Evolutionary conservation across 2,113 vertebrate species (phyloP).

Genomic region (Sorex araneus): DNA sequence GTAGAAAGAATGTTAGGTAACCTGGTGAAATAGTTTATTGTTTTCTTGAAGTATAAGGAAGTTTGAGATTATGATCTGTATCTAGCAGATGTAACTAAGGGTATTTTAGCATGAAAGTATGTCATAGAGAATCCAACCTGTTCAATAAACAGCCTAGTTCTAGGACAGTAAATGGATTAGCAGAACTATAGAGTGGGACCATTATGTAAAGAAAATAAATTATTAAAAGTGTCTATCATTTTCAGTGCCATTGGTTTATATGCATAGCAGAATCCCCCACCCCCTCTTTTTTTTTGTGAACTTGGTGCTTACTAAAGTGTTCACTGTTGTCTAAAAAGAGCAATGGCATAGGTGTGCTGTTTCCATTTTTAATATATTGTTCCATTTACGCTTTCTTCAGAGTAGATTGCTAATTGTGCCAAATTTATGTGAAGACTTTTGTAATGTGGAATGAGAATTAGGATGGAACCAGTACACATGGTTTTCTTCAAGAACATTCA

Average conservation of each 20-base stretch:
- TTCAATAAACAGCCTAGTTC: constrained; percentile 48
- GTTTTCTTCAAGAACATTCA: constrained; percentile 66
- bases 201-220: constrained; percentile 73
- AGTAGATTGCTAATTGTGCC: constrained; percentile 77
- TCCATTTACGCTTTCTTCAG: constrained; percentile 66
- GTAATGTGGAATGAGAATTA: constrained; percentile 57
- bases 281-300: constrained; percentile 34
- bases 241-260: constrained; percentile 74
- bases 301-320: constrained; percentile 80
- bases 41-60: constrained; percentile 66
- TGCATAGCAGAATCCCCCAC: constrained; percentile 49
- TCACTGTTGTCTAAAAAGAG: constrained; percentile 71
- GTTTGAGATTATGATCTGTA: constrained; percentile 64
- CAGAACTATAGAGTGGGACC: constrained; percentile 65
- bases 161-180: constrained; percentile 60
- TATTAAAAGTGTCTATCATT: constrained; percentile 62
- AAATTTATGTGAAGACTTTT: constrained; percentile 73
- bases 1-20: constrained; percentile 44
- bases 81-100: constrained; percentile 56
- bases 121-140: constrained; percentile 22
- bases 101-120: constrained; percentile 64
- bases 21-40: constrained; percentile 57
- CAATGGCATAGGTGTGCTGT: constrained; percentile 60
- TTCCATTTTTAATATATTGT: constrained; percentile 68
- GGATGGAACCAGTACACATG: constrained; percentile 29